Evolutionary conservation across 2,888 invertebrate species (phyloP).

Genomic region (Metopia argyrocephala): DNA sequence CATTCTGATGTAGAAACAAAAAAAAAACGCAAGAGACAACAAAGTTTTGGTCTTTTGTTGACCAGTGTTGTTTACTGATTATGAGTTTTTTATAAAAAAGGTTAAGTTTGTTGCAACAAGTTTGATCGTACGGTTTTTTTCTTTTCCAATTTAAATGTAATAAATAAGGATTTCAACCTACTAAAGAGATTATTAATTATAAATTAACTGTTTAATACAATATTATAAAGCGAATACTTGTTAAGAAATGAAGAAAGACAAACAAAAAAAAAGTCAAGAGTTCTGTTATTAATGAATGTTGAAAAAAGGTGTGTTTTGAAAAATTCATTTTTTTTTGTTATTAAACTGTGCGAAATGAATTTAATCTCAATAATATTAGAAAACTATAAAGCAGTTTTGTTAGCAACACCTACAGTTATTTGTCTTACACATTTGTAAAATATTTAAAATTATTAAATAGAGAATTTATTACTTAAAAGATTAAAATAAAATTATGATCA

Average conservation of each 20-base stretch:
- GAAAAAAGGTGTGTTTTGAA: not conserved
- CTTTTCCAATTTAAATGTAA: not conserved
- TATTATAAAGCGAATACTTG: too few relatives aligned
- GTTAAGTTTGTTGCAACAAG: too few relatives aligned
- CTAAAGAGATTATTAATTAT: not conserved
- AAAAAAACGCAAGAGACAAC: too few relatives aligned
- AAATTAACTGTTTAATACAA: not conserved
- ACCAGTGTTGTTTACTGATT: too few relatives aligned
- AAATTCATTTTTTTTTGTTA: not conserved
- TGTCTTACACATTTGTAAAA: not conserved
- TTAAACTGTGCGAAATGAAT: not conserved
- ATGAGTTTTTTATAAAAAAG: too few relatives aligned
- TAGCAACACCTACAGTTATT: not conserved
- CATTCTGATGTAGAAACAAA: too few relatives aligned
- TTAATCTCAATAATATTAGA: not conserved
- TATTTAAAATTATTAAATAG: not conserved
- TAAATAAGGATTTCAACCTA: not conserved
- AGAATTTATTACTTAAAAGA: not conserved
- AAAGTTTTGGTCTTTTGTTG: too few relatives aligned
- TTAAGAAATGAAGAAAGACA: too few relatives aligned
- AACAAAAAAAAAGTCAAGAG: not conserved
- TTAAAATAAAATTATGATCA: not conserved
- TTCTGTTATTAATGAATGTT: not conserved
- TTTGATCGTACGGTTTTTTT: not conserved
- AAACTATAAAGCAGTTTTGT: not conserved